These are phyloP conservation scores for Parnassius apollo DNA, from an alignment of 2,888 invertebrate genomes.

Conservation along the genomic window DNA sequence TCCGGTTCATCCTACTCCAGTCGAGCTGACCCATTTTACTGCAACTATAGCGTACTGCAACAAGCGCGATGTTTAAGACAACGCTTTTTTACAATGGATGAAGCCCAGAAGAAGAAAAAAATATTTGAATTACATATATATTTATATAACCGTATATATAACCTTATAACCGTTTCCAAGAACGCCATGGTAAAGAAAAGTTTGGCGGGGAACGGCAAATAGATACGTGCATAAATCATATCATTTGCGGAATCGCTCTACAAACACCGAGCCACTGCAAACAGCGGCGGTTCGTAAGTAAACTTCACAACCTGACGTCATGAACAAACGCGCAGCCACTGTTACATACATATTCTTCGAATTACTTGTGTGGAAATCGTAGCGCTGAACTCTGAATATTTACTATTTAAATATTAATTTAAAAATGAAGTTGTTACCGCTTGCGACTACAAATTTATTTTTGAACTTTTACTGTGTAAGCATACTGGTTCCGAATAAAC, in stretches of 20 bases:
- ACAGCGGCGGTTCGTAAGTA: slow-evolving; percentile 16
- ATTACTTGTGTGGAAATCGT: slow-evolving; percentile 10
- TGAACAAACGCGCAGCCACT: slow-evolving; percentile 27
- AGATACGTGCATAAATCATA: slow-evolving; percentile 23
- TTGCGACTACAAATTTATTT: too few relatives aligned
- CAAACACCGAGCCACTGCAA: slow-evolving; percentile 28
- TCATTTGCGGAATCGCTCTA: slow-evolving; percentile 13
- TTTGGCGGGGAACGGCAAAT: slow-evolving; percentile 9
- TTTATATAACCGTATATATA: too few relatives aligned
- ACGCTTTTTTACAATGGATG: too few relatives aligned
- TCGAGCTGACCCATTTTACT: too few relatives aligned
- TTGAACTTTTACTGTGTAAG: too few relatives aligned
- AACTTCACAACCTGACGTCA: slow-evolving; percentile 28
- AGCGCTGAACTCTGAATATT: neutral
- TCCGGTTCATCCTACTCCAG: too few relatives aligned
- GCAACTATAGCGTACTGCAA: too few relatives aligned
- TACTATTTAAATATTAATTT: neutral
- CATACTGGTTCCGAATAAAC: too few relatives aligned
- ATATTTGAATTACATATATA: too few relatives aligned
- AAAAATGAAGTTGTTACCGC: too few relatives aligned
- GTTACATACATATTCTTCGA: slow-evolving; percentile 29
- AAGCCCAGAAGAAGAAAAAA: too few relatives aligned
- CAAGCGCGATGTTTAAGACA: too few relatives aligned
- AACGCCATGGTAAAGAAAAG: slow-evolving; percentile 1
- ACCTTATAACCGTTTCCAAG: slow-evolving; percentile 3